Base-by-base conservation (phyloP, 2,113 vertebrate genomes). In the Takifugu bimaculatus region DNA sequence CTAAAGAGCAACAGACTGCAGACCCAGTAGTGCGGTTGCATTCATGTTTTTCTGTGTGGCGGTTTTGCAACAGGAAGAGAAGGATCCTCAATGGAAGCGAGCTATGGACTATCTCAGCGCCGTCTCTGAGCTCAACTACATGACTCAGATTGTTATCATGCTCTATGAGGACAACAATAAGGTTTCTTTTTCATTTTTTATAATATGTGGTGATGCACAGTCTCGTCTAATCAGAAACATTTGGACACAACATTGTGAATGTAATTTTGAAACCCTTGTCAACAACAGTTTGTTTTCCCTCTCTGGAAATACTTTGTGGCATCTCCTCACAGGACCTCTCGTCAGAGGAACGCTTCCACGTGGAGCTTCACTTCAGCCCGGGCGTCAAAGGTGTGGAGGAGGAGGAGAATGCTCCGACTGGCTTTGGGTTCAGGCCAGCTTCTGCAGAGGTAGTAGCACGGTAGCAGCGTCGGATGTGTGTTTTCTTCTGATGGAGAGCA, bases 131-230 rank as follows among this genome's bases (percentile, higher is more conserved):
- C 94, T 99, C 82, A 98, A 98, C 92, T 99, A 99, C 88, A 98
- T 99, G 97, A 98, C 97, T 42, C 97, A 99, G 92, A 97, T 99
- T 57, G 97, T 99, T 74, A 95, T 99, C 84, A 99, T 99, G 97
- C 89, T 98, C 44, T 99, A 98, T 54, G 97, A 98, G 78, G 97
- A 99, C 90, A 98, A 98, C 87, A 98, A 97, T 61, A 94, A 93
- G 94, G 97, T 97, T 70, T 26, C 35, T 39, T 39, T 10, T 39
- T 5, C 7, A 6, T 4, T 10, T 10, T 39, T 10, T 39, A 20
- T 20, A 20, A 20, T 20, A 20, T 20, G 20, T 20, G 20, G 20
- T 20, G 20, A 9, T 47, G 12, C 44, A 10, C 44, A 47, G 4
- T 47, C 11, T 4, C 12, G 44, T 43, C 13, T 43, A 13, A 47